phyloP scores from a whole-genome alignment of 2,888 invertebrate genomes.

The Phortica okadai region DNA sequence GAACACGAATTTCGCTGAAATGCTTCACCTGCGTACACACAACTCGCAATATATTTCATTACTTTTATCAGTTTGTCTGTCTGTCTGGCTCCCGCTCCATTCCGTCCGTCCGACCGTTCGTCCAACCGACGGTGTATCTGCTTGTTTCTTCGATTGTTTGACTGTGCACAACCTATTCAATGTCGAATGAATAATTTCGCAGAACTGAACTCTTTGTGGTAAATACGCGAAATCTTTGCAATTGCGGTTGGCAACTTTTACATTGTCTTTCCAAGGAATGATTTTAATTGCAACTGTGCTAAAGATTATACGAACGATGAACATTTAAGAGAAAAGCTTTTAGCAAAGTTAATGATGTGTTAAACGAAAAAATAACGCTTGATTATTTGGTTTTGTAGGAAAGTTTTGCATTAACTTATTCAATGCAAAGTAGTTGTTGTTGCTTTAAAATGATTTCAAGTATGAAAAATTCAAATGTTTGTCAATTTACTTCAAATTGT shows the following conservation, averaged over 20 bases:
- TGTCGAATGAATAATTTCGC: slow-evolving; percentile 67
- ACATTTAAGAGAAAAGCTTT: background rate
- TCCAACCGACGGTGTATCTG: background rate
- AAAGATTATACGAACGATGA: too few species aligned
- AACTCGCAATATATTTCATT: slow-evolving; percentile 16
- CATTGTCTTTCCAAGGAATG: background rate
- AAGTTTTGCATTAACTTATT: too few species aligned
- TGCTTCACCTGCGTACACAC: background rate
- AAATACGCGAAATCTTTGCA: background rate
- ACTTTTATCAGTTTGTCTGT: slow-evolving; percentile 20
- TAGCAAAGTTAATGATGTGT: background rate
- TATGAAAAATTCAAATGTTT: too few species aligned
- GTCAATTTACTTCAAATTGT: too few species aligned
- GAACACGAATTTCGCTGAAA: background rate
- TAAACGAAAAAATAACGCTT: background rate
- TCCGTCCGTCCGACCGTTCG: background rate
- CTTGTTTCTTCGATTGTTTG: background rate
- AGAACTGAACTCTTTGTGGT: slow-evolving; percentile 43
- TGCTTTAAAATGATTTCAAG: too few species aligned
- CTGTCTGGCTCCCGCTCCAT: background rate
- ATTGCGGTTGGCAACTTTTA: slow-evolving; percentile 21
- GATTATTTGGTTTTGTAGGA: too few species aligned
- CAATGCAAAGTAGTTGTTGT: too few species aligned
- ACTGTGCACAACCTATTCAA: slow-evolving; percentile 58
- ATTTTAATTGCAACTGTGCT: slow-evolving; percentile 6